A percentile compares a stretch with the other conserved stretches of the same genome.
Conservation (phyloP, 2,888 invertebrate genomes). For the Rhodophaea formosa region DNA sequence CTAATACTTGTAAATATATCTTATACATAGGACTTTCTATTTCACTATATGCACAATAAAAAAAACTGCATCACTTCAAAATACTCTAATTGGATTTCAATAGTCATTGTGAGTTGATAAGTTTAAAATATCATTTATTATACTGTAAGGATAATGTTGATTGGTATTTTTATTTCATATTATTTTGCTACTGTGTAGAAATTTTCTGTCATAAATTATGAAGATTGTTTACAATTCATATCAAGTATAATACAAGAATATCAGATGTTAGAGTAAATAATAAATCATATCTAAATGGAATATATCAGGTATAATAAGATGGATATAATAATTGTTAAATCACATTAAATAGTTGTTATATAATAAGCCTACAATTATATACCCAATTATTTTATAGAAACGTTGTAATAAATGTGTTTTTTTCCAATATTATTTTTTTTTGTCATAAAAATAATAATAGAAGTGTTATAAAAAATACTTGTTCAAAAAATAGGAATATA, state of each 20-base stretch:
- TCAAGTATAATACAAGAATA: background rate
- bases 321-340: slow-evolving; percentile 26
- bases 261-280: slow-evolving; percentile 1
- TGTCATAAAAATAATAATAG: no score
- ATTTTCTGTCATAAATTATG: background rate
- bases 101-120: background rate
- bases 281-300: slow-evolving; percentile 7
- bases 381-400: no score
- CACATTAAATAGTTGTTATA: background rate
- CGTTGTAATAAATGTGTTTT: no score
- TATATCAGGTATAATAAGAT: slow-evolving; percentile 15
- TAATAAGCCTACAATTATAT: no score
- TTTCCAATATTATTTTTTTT: no score
- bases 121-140: no score
- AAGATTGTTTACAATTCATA: background rate
- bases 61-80: background rate
- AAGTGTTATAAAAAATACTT: no score
- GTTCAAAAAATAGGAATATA: no score
- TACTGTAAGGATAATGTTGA: no score
- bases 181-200: no score
- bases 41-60: slow-evolving; percentile 9
- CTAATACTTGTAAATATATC: slow-evolving; percentile 19
- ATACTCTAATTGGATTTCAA: background rate
- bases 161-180: no score
- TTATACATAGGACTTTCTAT: background rate